These are phyloP conservation scores for Dendrocincla tyrannina DNA, from an alignment of 2,797 vertebrate species.

Conservation along the genomic window DNA sequence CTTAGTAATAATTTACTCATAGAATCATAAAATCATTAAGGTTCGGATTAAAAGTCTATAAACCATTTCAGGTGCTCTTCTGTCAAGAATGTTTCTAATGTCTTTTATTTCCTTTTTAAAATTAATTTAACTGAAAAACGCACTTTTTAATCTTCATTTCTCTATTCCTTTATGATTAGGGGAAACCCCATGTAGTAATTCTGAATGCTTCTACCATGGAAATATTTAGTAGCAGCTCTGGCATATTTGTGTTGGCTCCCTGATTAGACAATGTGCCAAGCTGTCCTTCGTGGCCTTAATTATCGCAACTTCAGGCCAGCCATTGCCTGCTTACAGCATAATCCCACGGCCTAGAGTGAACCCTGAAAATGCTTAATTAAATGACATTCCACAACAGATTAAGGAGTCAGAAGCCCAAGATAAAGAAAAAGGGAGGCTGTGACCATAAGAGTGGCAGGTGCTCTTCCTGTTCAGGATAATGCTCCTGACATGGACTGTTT, in stretches of 20 bases:
- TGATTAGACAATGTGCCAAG: constrained; percentile 60
- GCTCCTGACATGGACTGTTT: neutral
- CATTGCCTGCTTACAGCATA: constrained; percentile 43
- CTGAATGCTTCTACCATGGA: neutral
- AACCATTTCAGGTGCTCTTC: neutral
- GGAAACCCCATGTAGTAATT: neutral
- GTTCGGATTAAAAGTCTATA: neutral
- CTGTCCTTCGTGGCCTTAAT: constrained; percentile 67
- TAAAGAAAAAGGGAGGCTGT: constrained; percentile 45
- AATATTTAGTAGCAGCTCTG: constrained; percentile 45
- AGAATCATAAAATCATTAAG: neutral
- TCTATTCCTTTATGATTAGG: neutral
- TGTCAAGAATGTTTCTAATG: neutral
- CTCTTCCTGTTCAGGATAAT: constrained; percentile 7
- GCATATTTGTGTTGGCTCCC: constrained; percentile 60
- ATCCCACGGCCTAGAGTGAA: constrained; percentile 64
- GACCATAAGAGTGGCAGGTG: constrained; percentile 30
- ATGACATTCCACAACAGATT: constrained; percentile 69
- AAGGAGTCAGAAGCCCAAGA: constrained; percentile 61
- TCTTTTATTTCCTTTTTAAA: neutral
- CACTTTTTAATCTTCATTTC: neutral
- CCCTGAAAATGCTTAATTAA: constrained; percentile 70
- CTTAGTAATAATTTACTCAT: neutral
- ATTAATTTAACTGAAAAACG: neutral
- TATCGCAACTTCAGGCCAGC: constrained; percentile 56